A percentile compares a stretch with the other conserved stretches of the same genome.
Evolutionary conservation across 37 sponge, comb jelly and placozoan species (phyloP).

Genomic region (Mnemiopsis leidyi): DNA sequence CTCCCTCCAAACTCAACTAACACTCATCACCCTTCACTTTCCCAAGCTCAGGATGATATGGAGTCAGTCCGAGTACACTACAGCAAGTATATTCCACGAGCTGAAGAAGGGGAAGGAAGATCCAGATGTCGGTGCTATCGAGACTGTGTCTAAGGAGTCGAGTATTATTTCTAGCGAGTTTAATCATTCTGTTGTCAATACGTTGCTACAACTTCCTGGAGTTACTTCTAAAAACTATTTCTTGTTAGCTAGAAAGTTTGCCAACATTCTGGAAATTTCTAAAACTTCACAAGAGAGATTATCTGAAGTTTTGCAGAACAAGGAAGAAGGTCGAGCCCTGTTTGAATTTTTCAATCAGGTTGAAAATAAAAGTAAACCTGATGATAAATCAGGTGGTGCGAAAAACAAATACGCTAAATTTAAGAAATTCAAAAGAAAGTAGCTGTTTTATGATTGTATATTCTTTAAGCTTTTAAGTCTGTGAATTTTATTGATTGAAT

Average conservation of each 20-base stretch:
- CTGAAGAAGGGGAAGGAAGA: conserved; percentile 84
- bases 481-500: neutral
- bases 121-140: conserved; percentile 69
- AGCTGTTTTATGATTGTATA: neutral
- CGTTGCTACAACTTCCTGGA: conserved; percentile 86
- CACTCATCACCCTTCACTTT: conserved; percentile 91
- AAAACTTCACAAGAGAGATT: neutral
- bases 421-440: conserved; percentile 33
- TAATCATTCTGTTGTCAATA: conserved; percentile 69
- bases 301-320: neutral
- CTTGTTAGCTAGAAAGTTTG: neutral
- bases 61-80: conserved; percentile 82
- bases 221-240: conserved; percentile 82
- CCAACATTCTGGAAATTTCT: neutral
- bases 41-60: conserved; percentile 88
- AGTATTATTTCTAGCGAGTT: conserved; percentile 1
- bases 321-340: neutral
- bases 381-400: neutral
- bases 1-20: conserved; percentile 76
- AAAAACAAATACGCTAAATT: conserved; percentile 58
- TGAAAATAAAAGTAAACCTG: neutral
- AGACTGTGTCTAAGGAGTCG: conserved; percentile 68
- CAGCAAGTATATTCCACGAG: conserved; percentile 84
- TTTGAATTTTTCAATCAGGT: conserved; percentile 30
- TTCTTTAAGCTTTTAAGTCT: neutral